phyloP scores from a whole-genome alignment of 1,140 invertebrate genomes.

The Ceratosolen solmsi region DNA sequence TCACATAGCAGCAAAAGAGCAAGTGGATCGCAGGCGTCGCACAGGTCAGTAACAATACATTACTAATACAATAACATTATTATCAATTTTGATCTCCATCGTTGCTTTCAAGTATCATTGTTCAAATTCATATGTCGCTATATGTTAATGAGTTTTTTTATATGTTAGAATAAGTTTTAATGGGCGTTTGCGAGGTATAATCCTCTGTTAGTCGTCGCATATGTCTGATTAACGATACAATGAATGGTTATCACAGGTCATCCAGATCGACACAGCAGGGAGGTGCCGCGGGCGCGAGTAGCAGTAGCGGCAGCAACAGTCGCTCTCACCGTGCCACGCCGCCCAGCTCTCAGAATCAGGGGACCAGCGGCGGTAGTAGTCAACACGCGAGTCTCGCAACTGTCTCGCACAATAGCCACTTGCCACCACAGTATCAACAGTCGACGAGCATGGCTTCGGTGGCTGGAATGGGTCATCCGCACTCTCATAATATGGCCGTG shows the following conservation, averaged over 20 bases:
- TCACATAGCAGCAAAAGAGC: constrained; percentile 64
- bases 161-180: too few species aligned
- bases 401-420: constrained; percentile 61
- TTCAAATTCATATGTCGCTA: too few species aligned
- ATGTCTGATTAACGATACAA: too few species aligned
- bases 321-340: constrained; percentile 66
- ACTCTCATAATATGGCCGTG: constrained; percentile 75
- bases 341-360: constrained; percentile 62
- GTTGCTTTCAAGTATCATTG: too few species aligned
- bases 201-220: too few species aligned
- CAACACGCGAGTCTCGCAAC: constrained; percentile 65
- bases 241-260: constrained; percentile 2
- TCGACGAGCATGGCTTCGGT: constrained; percentile 68
- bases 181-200: too few species aligned
- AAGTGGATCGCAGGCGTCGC: constrained; percentile 67
- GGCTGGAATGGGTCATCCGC: constrained; percentile 46
- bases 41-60: constrained; percentile 57
- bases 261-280: constrained; percentile 63
- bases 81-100: too few species aligned
- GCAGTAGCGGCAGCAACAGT: constrained; percentile 49
- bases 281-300: constrained; percentile 13
- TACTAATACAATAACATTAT: too few species aligned
- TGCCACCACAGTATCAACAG: constrained; percentile 66
- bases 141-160: too few species aligned
- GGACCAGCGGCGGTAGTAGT: constrained; percentile 21